Evolutionary conservation across 2,113 vertebrate species (phyloP), one percentile per base, ranked within the genome.

Genomic region (Lathamus discolor): DNA sequence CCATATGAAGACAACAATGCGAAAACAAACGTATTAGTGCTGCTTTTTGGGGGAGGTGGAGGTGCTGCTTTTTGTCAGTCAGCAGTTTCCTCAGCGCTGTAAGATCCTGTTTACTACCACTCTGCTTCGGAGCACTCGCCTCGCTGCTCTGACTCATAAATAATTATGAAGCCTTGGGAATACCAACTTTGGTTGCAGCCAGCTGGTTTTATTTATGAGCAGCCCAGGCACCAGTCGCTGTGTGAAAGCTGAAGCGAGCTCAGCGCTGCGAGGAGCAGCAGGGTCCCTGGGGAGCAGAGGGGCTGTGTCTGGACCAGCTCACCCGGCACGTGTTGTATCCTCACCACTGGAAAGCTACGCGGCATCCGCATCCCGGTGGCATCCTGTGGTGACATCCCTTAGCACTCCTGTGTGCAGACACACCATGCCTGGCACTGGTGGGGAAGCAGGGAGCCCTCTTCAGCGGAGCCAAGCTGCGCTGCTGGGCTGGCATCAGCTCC

Each of bases 171-270:
- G 77, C 80, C 43, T 66, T 16, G 69, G 90, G 73, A 94, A 91
- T 59, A 68, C 59, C 68, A 61, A 25, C 54, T 85, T 37, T 17
- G 73, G 76, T 35, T 67, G 62, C 83, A 86, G 82, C 57, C 67
- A 76, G 91, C 74, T 88, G 90, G 78, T 78, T 92, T 80, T 85
- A 90, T 85, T 86, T 83, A 59, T 84, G 92, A 94, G 86, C 75
- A 35, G 16, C 1, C 6, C 11, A 13, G 64, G 93, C 86, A 94
- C 89, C 90, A n/a, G n/a, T 83, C 24, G 5, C 55, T 24, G 54
- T 4, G 61, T 2, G 54, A 39, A n/a, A 51, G 4, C n/a, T 18
- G 46, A 24, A 51, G 52, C 2, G 18, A 69, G 72, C 93, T 61
- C 13, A 9, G 54, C 2, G 0, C 57, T 49, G 51, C 24, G 2